These are phyloP conservation scores for Eupelmus urozonus DNA, from an alignment of 2,888 invertebrate genomes.

Conservation along the genomic window DNA sequence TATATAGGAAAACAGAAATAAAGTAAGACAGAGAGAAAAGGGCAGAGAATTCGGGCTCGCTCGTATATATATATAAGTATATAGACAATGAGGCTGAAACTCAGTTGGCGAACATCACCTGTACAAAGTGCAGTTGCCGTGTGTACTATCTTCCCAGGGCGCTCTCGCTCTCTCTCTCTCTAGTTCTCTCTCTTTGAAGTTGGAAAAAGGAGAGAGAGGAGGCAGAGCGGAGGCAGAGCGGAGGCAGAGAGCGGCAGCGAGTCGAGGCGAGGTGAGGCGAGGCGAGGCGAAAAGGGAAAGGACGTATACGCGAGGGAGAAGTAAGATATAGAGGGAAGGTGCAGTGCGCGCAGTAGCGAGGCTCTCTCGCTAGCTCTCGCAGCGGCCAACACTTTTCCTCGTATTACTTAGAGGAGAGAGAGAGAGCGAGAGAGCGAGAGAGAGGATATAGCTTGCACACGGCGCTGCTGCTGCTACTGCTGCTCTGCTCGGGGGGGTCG, in stretches of 20 bases:
- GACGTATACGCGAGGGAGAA: slow-evolving; percentile 15
- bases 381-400: slow-evolving; percentile 73
- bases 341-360: slow-evolving; percentile 6
- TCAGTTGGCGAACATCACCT: slow-evolving; percentile 56
- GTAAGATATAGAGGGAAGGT: slow-evolving; percentile 5
- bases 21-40: too few species aligned
- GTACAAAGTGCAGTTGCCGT: slow-evolving; percentile 56
- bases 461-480: too few species aligned
- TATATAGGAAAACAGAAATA: too few species aligned
- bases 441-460: slow-evolving; percentile 69
- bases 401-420: slow-evolving; percentile 73
- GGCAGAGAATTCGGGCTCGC: too few species aligned
- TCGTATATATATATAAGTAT: background rate
- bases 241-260: slow-evolving; percentile 1
- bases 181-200: slow-evolving; percentile 58
- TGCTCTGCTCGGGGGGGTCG: background rate
- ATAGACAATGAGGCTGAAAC: slow-evolving; percentile 31
- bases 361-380: slow-evolving; percentile 19
- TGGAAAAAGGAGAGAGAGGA: slow-evolving; percentile 7
- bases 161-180: background rate
- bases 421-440: slow-evolving; percentile 34
- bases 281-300: slow-evolving; percentile 30
- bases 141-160: slow-evolving; percentile 22
- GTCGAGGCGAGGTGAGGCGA: background rate
- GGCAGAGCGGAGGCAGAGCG: background rate